These are phyloP conservation scores for Ginglymostoma cirratum DNA, from an alignment of 2,113 vertebrate species.

Conservation along the genomic window DNA sequence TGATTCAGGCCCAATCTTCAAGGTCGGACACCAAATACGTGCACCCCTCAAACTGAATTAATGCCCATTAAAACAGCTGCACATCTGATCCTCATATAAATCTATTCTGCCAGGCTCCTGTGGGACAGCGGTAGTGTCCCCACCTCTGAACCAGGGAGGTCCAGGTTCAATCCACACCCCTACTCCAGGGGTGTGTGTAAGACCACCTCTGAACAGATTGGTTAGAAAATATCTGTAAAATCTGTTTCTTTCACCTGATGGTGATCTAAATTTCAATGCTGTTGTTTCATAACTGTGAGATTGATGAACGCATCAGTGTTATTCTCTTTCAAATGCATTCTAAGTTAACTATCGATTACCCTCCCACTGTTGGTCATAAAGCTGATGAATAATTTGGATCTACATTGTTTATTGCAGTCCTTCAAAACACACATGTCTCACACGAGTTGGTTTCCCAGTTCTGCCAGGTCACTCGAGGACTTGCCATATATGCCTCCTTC, in stretches of 20 bases:
- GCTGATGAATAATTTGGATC: not conserved
- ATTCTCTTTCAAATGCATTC: not conserved
- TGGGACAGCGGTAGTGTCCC: no score
- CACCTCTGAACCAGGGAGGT: no score
- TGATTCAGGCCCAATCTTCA: not conserved
- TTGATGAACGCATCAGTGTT: not conserved
- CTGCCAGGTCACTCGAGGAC: constrained; percentile 52
- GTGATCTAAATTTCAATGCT: not conserved
- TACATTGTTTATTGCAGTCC: not conserved
- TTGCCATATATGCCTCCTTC: constrained; percentile 58
- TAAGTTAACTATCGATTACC: not conserved
- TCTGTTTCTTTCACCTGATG: not conserved
- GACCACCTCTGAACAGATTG: no score
- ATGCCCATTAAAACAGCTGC: not conserved
- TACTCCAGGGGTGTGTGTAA: no score
- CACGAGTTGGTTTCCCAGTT: not conserved
- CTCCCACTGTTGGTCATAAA: not conserved
- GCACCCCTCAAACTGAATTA: not conserved
- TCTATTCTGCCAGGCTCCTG: not conserved
- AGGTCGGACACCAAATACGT: not conserved
- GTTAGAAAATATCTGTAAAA: no score
- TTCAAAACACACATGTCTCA: not conserved
- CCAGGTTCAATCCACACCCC: no score
- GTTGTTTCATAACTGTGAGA: not conserved
- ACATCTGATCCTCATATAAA: not conserved